phyloP scores from a whole-genome alignment of 2,888 invertebrate species.

The Amaurobius ferox region DNA sequence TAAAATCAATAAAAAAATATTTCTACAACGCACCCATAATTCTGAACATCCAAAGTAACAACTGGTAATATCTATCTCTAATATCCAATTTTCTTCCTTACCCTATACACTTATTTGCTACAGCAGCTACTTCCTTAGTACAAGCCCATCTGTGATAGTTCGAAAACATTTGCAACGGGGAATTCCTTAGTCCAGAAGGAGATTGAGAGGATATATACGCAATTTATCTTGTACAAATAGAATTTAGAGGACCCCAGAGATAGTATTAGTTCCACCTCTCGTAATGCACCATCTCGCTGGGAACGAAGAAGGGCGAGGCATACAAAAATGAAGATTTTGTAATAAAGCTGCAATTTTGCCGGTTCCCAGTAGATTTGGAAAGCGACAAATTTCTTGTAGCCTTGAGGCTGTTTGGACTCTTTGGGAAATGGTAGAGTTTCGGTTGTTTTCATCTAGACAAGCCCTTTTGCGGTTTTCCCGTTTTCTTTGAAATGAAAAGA shows the following conservation, averaged over 20 bases:
- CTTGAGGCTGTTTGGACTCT: neutral
- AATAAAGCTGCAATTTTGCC: neutral
- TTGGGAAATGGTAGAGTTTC: too few species aligned
- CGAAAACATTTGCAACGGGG: slow-evolving; percentile 14
- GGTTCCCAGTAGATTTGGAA: slow-evolving; percentile 9
- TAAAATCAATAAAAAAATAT: too few species aligned
- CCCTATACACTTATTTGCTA: too few species aligned
- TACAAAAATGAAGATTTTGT: slow-evolving; percentile 13
- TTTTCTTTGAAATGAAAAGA: too few species aligned
- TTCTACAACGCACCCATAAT: too few species aligned
- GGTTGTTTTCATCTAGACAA: too few species aligned
- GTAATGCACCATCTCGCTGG: neutral
- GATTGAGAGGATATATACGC: slow-evolving; percentile 6
- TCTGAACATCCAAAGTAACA: too few species aligned
- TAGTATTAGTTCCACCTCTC: slow-evolving; percentile 6
- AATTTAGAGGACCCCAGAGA: slow-evolving; percentile 10
- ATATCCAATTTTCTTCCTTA: too few species aligned
- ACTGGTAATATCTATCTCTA: too few species aligned
- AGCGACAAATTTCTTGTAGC: slow-evolving; percentile 8
- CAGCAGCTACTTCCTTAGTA: too few species aligned
- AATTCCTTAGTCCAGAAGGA: neutral
- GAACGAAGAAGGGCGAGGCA: neutral
- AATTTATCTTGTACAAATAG: slow-evolving; percentile 18
- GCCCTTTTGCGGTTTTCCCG: too few species aligned
- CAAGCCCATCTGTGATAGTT: too few species aligned